Conservation (phyloP, 2,888 invertebrate genomes). For the Acanthosoma haemorrhoidale region DNA sequence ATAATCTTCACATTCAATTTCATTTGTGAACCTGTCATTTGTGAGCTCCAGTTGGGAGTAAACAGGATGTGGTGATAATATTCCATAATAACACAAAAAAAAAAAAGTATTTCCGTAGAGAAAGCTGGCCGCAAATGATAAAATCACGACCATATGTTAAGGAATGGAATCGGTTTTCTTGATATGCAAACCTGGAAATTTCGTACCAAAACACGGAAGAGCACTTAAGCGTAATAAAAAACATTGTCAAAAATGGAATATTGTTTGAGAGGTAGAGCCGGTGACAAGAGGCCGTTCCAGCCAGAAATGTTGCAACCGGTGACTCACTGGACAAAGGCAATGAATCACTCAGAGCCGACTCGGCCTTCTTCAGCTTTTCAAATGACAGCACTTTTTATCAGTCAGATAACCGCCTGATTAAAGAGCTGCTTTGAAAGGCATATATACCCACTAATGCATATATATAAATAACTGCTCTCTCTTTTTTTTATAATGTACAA, state of each 20-base stretch:
- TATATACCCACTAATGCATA: background rate
- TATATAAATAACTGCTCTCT: background rate
- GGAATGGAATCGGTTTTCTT: background rate
- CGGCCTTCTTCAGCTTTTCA: background rate
- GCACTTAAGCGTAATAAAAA: background rate
- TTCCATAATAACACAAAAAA: too few relatives aligned
- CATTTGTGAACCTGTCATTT: too few relatives aligned
- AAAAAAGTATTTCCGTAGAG: too few relatives aligned
- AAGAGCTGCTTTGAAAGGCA: slow-evolving; percentile 4
- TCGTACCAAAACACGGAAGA: background rate
- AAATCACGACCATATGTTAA: background rate
- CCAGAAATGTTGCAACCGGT: background rate
- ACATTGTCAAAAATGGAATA: background rate
- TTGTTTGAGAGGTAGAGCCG: background rate
- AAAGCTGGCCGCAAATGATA: too few relatives aligned
- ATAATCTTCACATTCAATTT: too few relatives aligned
- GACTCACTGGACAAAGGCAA: background rate
- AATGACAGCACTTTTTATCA: slow-evolving; percentile 9
- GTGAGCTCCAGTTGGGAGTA: too few relatives aligned
- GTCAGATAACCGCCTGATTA: slow-evolving; percentile 1
- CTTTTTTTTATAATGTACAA: background rate
- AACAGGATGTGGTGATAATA: too few relatives aligned
- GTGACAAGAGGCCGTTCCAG: background rate
- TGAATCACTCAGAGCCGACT: too few relatives aligned
- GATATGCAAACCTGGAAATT: background rate